These are phyloP conservation scores for Brachypterus glaber DNA, from an alignment of 2,888 invertebrate genomes.

Conservation along the genomic window DNA sequence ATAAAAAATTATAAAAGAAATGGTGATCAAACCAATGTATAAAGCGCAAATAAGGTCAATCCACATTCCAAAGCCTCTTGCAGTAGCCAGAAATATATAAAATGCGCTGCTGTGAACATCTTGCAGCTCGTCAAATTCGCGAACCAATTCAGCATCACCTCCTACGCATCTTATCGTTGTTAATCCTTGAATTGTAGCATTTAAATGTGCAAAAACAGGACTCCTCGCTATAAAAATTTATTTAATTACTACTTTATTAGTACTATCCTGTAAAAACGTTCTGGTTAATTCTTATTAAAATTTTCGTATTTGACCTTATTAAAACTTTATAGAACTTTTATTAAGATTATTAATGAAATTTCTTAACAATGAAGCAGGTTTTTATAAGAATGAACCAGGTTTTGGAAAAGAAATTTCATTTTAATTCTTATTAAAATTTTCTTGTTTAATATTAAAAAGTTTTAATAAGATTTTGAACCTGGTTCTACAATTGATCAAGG, in stretches of 20 bases:
- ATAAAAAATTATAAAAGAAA: constrained; percentile 51
- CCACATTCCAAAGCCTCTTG: constrained; percentile 63
- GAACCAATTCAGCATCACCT: constrained; percentile 48
- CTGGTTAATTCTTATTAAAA: too few relatives aligned
- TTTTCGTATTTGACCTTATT: too few relatives aligned
- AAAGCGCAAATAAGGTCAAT: constrained; percentile 59
- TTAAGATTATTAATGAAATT: too few relatives aligned
- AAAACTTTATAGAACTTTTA: too few relatives aligned
- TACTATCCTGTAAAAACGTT: too few relatives aligned
- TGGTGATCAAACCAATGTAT: constrained; percentile 56
- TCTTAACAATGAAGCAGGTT: too few relatives aligned
- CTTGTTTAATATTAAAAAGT: too few relatives aligned
- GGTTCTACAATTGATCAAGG: too few relatives aligned
- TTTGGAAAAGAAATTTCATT: too few relatives aligned
- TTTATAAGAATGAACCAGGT: too few relatives aligned
- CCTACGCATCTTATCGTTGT: constrained; percentile 62
- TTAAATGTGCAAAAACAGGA: constrained; percentile 64
- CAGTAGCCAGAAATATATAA: constrained; percentile 55
- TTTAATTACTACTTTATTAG: neutral
- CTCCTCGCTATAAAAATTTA: constrained; percentile 50
- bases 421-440: too few relatives aligned
- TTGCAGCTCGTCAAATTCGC: constrained; percentile 50
- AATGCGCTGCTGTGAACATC: constrained; percentile 60
- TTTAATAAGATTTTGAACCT: too few relatives aligned
- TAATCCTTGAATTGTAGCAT: constrained; percentile 62